phyloP scores from a whole-genome alignment of 1,140 invertebrate species.

The Panonychus citri region DNA sequence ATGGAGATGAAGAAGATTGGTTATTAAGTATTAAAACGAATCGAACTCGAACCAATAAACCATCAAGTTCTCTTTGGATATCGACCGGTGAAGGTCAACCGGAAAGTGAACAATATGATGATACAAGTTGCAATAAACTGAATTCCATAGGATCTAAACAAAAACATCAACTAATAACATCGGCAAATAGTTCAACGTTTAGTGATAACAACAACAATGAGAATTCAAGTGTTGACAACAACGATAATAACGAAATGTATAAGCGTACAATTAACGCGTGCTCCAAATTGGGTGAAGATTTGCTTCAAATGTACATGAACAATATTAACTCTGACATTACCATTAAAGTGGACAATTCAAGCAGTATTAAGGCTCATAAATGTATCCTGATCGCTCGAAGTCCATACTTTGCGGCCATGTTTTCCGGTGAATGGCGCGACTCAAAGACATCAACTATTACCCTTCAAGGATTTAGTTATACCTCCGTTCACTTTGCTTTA shows the following conservation, averaged over 20 bases:
- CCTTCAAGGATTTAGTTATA: conserved; percentile 54
- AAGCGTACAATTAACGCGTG: conserved; percentile 24
- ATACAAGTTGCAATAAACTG: too few relatives aligned
- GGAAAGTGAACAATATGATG: too few relatives aligned
- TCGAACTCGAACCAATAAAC: not conserved
- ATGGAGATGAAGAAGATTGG: not conserved
- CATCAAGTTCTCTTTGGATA: not conserved
- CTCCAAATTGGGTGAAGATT: conserved; percentile 50
- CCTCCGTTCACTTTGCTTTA: conserved; percentile 59
- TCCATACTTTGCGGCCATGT: conserved; percentile 68
- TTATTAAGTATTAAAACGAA: not conserved
- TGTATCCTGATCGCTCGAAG: conserved; percentile 66
- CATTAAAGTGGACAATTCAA: conserved; percentile 42
- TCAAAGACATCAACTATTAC: conserved; percentile 54
- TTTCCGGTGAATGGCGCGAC: conserved; percentile 49
- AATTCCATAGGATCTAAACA: too few relatives aligned
- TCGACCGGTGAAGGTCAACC: too few relatives aligned
- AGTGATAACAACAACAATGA: not conserved
- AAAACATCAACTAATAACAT: too few relatives aligned
- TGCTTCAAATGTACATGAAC: conserved; percentile 64
- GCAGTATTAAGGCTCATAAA: conserved; percentile 57
- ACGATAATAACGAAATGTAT: too few relatives aligned
- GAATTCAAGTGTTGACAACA: not conserved
- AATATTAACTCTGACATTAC: conserved; percentile 58
- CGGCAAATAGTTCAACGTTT: not conserved